These are phyloP conservation scores for Drosophila subpulchrella DNA, from an alignment of 1,140 invertebrate species.

Conservation along the genomic window DNA sequence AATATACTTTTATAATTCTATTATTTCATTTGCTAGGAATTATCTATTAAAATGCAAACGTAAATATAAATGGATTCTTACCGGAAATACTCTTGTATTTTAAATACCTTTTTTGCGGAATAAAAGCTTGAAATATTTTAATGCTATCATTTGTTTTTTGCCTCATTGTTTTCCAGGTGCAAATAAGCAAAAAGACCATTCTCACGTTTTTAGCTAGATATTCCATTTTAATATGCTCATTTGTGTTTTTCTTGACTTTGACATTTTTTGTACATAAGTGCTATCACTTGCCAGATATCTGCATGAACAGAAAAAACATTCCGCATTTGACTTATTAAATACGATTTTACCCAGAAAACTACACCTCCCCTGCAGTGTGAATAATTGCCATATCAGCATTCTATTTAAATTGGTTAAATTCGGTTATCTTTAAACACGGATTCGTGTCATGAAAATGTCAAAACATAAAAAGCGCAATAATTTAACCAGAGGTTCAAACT, in stretches of 20 bases:
- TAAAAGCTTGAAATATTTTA: neutral
- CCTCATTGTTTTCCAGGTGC: constrained; percentile 1
- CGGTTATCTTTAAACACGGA: constrained; percentile 33
- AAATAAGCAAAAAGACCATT: constrained; percentile 13
- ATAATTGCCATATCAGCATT: constrained; percentile 14
- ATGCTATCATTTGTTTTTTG: constrained; percentile 5
- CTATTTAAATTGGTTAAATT: constrained; percentile 12
- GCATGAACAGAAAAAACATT: constrained; percentile 9
- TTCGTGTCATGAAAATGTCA: constrained; percentile 42
- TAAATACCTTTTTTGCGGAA: neutral
- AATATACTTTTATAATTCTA: too few relatives aligned
- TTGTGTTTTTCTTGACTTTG: constrained; percentile 15
- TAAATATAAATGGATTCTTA: neutral
- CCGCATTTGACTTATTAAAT: constrained; percentile 2
- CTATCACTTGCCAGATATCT: constrained; percentile 20
- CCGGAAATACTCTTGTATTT: neutral
- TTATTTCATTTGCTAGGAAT: too few relatives aligned
- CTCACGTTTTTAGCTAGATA: constrained; percentile 27
- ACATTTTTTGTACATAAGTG: neutral
- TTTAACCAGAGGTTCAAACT: constrained; percentile 12
- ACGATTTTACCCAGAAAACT: constrained; percentile 10
- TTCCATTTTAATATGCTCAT: constrained; percentile 3
- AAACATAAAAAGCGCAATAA: constrained; percentile 19
- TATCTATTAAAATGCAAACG: too few relatives aligned
- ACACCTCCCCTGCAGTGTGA: constrained; percentile 11